Evolutionary conservation across 2,797 vertebrate species (phyloP).

Genomic region (Notolepis coatsorum): DNA sequence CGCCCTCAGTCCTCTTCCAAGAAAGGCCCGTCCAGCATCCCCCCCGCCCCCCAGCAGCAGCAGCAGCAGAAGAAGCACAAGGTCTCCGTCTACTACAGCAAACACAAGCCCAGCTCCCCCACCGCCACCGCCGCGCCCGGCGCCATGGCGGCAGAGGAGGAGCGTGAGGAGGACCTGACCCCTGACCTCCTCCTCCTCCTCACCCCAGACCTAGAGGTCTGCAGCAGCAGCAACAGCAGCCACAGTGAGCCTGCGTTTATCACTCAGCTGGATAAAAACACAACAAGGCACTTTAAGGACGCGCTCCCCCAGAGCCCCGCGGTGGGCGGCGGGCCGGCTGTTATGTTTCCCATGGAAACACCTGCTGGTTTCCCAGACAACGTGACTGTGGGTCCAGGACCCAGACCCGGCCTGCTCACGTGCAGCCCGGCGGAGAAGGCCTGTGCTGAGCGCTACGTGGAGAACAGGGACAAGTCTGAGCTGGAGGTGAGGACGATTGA

Average conservation of each 20-base stretch:
- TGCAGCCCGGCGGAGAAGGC: slow-evolving; percentile 81
- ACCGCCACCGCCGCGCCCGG: slow-evolving; percentile 40
- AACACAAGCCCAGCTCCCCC: slow-evolving; percentile 84
- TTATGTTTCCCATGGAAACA: slow-evolving; percentile 99
- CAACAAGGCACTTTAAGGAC: slow-evolving; percentile 55
- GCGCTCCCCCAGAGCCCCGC: slow-evolving; percentile 70
- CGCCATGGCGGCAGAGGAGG: slow-evolving; percentile 78
- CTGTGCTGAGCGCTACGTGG: slow-evolving; percentile 70
- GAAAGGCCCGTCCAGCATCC: slow-evolving; percentile 81
- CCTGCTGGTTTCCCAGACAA: slow-evolving; percentile 85
- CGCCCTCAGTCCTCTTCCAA: slow-evolving; percentile 88
- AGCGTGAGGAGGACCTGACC: slow-evolving; percentile 66
- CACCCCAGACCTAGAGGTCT: slow-evolving; percentile 70
- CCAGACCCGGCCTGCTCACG: slow-evolving; percentile 80
- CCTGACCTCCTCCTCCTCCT: slow-evolving; percentile 57
- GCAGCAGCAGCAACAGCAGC: slow-evolving; percentile 67
- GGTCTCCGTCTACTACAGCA: slow-evolving; percentile 92
- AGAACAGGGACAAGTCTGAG: slow-evolving; percentile 58
- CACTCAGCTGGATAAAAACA: slow-evolving; percentile 57
- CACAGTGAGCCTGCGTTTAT: slow-evolving; percentile 58
- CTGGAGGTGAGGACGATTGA: slow-evolving; percentile 71
- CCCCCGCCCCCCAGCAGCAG: slow-evolving; percentile 74
- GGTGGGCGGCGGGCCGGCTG: slow-evolving; percentile 72
- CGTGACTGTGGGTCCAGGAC: slow-evolving; percentile 78
- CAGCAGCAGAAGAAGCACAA: slow-evolving; percentile 95